These are phyloP conservation scores for Morpho deidamia DNA, from an alignment of 2,888 invertebrate species.

Conservation along the genomic window DNA sequence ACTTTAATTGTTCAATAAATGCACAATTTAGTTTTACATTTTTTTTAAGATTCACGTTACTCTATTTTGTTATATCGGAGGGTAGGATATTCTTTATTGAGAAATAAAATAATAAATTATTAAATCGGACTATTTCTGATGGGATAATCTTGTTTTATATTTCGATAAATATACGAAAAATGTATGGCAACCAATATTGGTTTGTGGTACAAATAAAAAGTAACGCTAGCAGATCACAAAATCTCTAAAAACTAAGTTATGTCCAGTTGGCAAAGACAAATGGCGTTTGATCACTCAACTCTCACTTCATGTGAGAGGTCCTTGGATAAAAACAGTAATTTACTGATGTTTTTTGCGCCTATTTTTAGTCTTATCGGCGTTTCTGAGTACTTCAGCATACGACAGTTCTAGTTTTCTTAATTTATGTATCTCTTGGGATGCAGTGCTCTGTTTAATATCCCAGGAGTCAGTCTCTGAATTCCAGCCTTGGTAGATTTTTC, in stretches of 20 bases:
- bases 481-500: slow-evolving; percentile 71
- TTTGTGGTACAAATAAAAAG: slow-evolving; percentile 66
- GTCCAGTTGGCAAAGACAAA: slow-evolving; percentile 76
- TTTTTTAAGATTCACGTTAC: slow-evolving; percentile 27
- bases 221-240: slow-evolving; percentile 77
- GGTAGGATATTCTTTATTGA: slow-evolving; percentile 24
- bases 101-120: slow-evolving; percentile 21
- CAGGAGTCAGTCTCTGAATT: slow-evolving; percentile 69
- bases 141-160: slow-evolving; percentile 24
- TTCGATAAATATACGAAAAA: slow-evolving; percentile 33
- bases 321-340: slow-evolving; percentile 44
- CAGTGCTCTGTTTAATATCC: slow-evolving; percentile 81
- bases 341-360: slow-evolving; percentile 75
- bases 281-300: slow-evolving; percentile 70
- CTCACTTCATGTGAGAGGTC: slow-evolving; percentile 62
- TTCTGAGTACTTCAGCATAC: slow-evolving; percentile 90
- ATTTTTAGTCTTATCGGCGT: slow-evolving; percentile 79
- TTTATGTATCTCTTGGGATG: slow-evolving; percentile 90
- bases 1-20: slow-evolving; percentile 30
- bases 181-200: slow-evolving; percentile 69
- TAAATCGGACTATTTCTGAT: slow-evolving; percentile 24
- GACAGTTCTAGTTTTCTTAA: slow-evolving; percentile 89
- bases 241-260: slow-evolving; percentile 62
- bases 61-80: slow-evolving; percentile 28
- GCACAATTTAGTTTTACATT: slow-evolving; percentile 22